Conservation (phyloP, 1,140 invertebrate species). For the Drosophila santomea region DNA sequence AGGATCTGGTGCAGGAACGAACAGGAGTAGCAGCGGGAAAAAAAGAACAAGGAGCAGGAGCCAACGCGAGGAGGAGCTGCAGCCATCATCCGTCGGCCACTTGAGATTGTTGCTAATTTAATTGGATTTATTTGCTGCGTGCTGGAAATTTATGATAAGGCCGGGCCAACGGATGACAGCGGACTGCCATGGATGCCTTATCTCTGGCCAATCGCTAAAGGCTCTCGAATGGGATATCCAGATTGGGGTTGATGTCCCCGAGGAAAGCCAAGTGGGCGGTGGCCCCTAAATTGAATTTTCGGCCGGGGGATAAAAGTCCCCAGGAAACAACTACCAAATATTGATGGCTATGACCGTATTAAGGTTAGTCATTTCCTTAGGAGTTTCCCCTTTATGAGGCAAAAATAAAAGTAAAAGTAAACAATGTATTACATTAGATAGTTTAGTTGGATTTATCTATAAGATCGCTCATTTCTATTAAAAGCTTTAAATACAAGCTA, state of each 20-base stretch:
- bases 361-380: neutral
- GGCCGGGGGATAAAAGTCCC: neutral
- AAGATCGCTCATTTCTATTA: too few species aligned
- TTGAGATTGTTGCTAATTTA: conserved; percentile 66
- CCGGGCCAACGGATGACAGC: conserved; percentile 7
- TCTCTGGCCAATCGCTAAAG: conserved; percentile 36
- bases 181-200: conserved; percentile 8
- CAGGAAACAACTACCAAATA: neutral
- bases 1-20: neutral
- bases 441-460: too few species aligned
- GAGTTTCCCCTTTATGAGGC: too few species aligned
- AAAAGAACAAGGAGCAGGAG: neutral
- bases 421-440: too few species aligned
- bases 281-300: conserved; percentile 33
- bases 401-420: neutral
- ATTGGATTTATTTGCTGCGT: conserved; percentile 64
- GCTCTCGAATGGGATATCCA: conserved; percentile 35
- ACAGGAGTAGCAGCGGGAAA: neutral
- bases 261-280: neutral
- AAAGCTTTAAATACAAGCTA: too few species aligned
- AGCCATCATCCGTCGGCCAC: conserved; percentile 41
- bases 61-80: neutral
- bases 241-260: conserved; percentile 39
- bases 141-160: conserved; percentile 58
- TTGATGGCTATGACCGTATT: neutral